Base-by-base conservation (phyloP, 2,888 invertebrate species). In the Andrena chrysosceles region DNA sequence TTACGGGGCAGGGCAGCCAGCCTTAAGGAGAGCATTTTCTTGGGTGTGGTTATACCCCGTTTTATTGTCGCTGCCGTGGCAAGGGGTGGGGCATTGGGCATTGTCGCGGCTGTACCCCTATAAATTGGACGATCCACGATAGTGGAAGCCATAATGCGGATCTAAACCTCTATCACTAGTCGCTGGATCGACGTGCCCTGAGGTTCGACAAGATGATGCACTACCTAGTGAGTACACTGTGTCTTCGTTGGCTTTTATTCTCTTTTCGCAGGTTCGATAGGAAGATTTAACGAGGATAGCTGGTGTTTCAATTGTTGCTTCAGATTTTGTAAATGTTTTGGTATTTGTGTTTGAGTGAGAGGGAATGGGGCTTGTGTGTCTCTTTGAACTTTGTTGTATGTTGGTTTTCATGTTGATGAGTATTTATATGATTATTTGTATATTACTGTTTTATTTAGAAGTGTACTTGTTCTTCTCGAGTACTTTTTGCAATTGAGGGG, bases 21-120 rank as follows among this genome's bases (percentile, higher is more conserved):
- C 77, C 80, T 85, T 89, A 92, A 93, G 86, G 89, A 91, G 92
- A 93, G 91, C 93, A 93, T 91, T 92, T 92, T 90, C 91, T 87
- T 93, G 93, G 93, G 93, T 93, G 93, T 93, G 93, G 90, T 91
- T 87, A 81, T 78, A 81, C 89, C 87, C 87, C 71, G 83, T 85
- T 26, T 69, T 71, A 33, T 29, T 52, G 52, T 52, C 70, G 76
- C 82, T 77, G 81, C 74, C 72, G 74, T 77, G 79, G 42, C 72
- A 82, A 75, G 85, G 86, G 90, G 92, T 90, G 91, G 92, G 92
- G 92, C 84, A 83, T 73, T 83, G 82, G 84, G 87, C 54, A 48
- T 76, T 68, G 72, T 67, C 70, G 56, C 75, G 52, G 29, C 77
- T 60, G 82, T 79, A 88, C 81, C 83, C 86, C 89, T 91, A 93